Base-by-base conservation (phyloP, 2,888 invertebrate genomes). In the Schizaphis graminum region DNA sequence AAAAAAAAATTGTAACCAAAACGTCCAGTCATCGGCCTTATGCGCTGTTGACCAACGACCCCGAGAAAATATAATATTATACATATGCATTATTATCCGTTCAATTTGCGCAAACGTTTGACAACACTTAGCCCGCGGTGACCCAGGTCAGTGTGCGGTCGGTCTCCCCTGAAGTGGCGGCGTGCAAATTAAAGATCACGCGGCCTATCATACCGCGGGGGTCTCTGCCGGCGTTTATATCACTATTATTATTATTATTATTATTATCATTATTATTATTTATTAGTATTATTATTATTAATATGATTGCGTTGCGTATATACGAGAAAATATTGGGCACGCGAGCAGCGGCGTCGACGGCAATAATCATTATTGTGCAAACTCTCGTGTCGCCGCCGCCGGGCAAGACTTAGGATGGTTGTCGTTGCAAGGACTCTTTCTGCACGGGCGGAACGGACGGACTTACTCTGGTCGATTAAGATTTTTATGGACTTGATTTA, bases 21-120 rank as follows among this genome's bases (percentile, higher is more conserved):
- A 88, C 35, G 92, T 87, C 92, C 92, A 85, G 89, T 93, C 93
- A 93, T 93, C 89, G 93, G 84, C 89, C 85, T 93, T 89, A 89
- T 44, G 89, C 92, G 21, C 89, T 28, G 93, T 93, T 93, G 89
- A 93, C 93, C 93, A 47, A 89, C 93, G 93, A 84, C 93, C 93
- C 93, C 93, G 93, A 85, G 93, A 84, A 16, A 89, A 87, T 28
- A 86, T 47, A 35, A 88, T 35, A 56, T 11, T 90, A 49, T 77
- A 24, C 47, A 49, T 67, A 90, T 5, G 21, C 26, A 8, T 41
- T 84, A 41, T 91, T 44, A 28, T 13, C 53, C 88, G 88, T 93
- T 89, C 89, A 89, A 67, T 89, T 93, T 93, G 35, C 93, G 93
- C 93, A 93, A 93, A 93, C 89, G 56, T 16, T 89, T 49, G 93